Conservation (phyloP, 2,888 invertebrate genomes). For the Ophioninae sp. region DNA sequence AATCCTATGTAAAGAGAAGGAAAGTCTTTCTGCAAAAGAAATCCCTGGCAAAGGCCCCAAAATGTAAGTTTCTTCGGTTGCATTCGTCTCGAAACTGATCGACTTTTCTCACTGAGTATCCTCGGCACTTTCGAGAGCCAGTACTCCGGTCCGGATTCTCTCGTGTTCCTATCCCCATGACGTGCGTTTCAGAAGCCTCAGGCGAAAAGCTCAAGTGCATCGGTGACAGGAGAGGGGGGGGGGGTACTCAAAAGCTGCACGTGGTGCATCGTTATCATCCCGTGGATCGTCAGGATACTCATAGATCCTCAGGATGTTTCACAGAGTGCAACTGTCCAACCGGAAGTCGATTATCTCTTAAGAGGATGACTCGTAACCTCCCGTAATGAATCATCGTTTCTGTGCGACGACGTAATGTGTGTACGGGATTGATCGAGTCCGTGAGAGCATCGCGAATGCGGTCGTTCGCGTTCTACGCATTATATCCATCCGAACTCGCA, state of each 20-base stretch:
- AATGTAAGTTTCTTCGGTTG: background rate
- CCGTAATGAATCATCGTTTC: conserved; percentile 6
- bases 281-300: background rate
- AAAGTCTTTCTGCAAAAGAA: too few species aligned
- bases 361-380: conserved; percentile 8
- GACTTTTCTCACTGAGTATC: background rate
- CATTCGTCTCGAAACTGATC: background rate
- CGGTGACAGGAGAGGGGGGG: background rate
- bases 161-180: too few species aligned
- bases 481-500: background rate
- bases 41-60: background rate
- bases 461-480: conserved; percentile 9
- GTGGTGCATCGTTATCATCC: background rate
- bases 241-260: background rate
- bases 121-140: background rate
- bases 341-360: conserved; percentile 30
- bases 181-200: background rate
- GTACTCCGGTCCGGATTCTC: background rate
- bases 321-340: background rate
- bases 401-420: background rate
- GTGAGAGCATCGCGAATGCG: background rate
- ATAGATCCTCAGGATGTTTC: background rate
- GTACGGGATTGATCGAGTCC: background rate
- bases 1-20: too few species aligned
- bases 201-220: too few species aligned